These are phyloP conservation scores for Crypturellus undulatus DNA, from an alignment of 2,113 vertebrate genomes.

Conservation along the genomic window DNA sequence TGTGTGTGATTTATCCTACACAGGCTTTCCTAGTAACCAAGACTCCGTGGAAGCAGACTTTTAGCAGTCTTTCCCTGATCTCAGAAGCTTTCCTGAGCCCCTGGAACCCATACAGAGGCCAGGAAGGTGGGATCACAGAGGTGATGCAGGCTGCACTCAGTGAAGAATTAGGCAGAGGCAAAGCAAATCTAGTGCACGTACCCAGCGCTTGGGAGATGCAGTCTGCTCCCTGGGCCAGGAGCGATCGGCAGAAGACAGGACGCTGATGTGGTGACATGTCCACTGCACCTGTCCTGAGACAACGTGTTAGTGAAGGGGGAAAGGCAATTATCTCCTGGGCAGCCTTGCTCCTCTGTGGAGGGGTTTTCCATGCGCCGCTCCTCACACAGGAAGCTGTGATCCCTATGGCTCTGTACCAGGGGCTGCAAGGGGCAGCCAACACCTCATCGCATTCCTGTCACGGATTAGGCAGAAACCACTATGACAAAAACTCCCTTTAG, in stretches of 20 bases:
- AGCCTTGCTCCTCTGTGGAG: not conserved
- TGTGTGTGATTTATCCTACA: not conserved
- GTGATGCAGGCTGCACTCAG: accelerated
- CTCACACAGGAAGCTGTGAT: not conserved
- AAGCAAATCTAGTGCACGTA: not conserved
- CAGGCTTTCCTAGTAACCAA: not conserved
- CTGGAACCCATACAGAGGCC: not conserved
- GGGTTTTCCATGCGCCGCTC: not conserved
- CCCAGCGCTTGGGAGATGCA: not conserved
- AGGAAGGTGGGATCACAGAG: not conserved
- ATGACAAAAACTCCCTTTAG: not conserved
- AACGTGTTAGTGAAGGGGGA: not conserved
- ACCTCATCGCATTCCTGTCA: accelerated
- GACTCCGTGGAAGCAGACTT: not conserved
- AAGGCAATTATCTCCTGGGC: accelerated
- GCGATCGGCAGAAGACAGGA: accelerated
- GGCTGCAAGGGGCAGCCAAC: not conserved
- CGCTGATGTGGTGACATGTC: accelerated
- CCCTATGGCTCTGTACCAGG: not conserved
- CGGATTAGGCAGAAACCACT: not conserved
- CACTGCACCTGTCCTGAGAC: not conserved
- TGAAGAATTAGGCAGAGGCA: not conserved
- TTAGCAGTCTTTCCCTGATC: not conserved
- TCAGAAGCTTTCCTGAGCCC: not conserved
- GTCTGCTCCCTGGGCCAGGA: not conserved